Evolutionary conservation across 2,113 vertebrate species (phyloP), one percentile per base, ranked within the genome.

Genomic region (Apodemus speciosus): DNA sequence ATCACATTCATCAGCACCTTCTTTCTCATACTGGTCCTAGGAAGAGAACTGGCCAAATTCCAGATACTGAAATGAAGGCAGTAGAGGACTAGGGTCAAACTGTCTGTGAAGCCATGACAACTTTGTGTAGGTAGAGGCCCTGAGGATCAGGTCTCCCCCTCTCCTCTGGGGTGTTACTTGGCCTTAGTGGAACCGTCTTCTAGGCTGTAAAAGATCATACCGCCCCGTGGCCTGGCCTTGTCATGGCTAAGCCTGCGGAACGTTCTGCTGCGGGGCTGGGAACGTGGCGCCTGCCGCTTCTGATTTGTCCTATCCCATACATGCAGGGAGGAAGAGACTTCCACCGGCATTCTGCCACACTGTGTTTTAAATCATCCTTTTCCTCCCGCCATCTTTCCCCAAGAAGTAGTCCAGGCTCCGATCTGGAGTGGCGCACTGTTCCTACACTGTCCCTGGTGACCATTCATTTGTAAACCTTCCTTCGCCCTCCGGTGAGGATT

Each of bases 401-500:
- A 40, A 64, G 84, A 53, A 53, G 20, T 20, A 73, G 13, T 27
- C 84, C 43, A 89, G n/a, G 72, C 7, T 69, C 77, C 64, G 7
- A 56, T 68, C 62, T 71, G 49, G 40, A 46, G 32, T 68, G 13
- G 5, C 40, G 0, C n/a, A n/a, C 66, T 15, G 9, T 21, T 38
- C 85, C 75, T 69, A n/a, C n/a, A n/a, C n/a, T n/a, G n/a, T n/a
- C n/a, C 51, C 40, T 30, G 53, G 60, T 66, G 64, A 66, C 60
- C 83, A 6, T 58, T 88, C 90, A 90, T 83, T 46, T 25, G 16
- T 11, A 89, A 53, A 62, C n/a, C 64, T 51, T 81, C 9, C 86
- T 84, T 95, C 92, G 73, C 58, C n/a, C 58, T 90, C 93, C 23
- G n/a, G 21, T 10, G 6, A 62, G 15, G 9, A 73, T 51, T 94